phyloP scores from a whole-genome alignment of 2,113 vertebrate genomes.

The Castor canadensis region DNA sequence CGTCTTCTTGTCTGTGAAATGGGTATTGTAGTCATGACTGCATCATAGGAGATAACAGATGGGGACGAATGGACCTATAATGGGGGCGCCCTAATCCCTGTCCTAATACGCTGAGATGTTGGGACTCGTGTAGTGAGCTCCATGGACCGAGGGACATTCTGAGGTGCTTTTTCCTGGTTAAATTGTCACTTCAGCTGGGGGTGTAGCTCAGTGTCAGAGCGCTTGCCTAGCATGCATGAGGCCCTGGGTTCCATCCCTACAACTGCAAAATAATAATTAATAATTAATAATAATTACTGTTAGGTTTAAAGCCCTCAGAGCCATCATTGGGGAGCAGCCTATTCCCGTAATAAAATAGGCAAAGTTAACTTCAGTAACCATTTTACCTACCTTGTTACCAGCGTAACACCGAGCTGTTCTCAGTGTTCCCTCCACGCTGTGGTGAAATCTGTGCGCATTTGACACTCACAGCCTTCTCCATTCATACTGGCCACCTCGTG shows the following conservation, averaged over 20 bases:
- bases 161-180: background rate
- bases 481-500: fast-evolving
- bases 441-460: background rate
- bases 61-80: background rate
- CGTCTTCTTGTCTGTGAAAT: background rate
- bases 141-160: background rate
- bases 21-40: too few species aligned
- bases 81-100: background rate
- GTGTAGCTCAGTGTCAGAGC: background rate
- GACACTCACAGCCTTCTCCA: background rate
- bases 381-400: background rate
- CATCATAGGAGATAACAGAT: background rate
- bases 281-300: background rate
- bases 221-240: background rate
- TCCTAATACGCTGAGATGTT: background rate
- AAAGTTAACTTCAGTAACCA: background rate
- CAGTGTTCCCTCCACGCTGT: fast-evolving
- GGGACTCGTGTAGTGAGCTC: background rate
- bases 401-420: background rate
- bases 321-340: background rate
- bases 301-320: background rate
- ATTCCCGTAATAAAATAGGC: background rate
- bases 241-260: background rate
- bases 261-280: background rate
- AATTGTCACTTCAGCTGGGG: background rate